Conservation (phyloP, 2,888 invertebrate species). For the Bibio marci region DNA sequence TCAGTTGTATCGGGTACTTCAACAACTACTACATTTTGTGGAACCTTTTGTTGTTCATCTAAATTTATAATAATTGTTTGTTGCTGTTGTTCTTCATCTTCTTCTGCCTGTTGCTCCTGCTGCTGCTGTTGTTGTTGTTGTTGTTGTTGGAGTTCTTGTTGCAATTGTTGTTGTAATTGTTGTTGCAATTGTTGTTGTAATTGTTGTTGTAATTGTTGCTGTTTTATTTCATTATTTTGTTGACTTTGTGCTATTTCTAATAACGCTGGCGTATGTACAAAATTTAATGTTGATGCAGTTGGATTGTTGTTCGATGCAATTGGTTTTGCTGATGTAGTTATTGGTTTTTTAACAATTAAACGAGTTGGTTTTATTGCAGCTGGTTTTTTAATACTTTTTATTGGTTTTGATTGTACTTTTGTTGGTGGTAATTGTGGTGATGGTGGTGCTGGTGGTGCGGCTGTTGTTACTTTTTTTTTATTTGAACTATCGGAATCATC, state of each 20-base stretch:
- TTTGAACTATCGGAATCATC: not conserved
- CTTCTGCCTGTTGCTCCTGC: not conserved
- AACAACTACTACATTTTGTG: not conserved
- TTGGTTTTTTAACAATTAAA: not conserved
- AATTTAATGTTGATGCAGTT: not conserved
- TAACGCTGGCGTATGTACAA: constrained; percentile 5
- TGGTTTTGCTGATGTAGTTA: not conserved
- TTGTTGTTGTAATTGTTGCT: no score
- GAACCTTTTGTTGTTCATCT: not conserved
- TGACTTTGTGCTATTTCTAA: constrained; percentile 2
- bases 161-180: no score
- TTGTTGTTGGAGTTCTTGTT: no score
- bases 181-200: no score
- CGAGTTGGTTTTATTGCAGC: not conserved
- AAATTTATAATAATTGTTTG: not conserved
- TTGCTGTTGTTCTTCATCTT: not conserved
- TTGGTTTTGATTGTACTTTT: not conserved
- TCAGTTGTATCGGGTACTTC: not conserved
- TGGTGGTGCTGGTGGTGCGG: not conserved
- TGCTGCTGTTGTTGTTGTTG: no score
- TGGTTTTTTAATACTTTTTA: not conserved
- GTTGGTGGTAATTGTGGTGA: not conserved
- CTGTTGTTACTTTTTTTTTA: not conserved
- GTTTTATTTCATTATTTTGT: not conserved
- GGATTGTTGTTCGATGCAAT: no score